These are phyloP conservation scores for Spodoptera frugiperda DNA, from an alignment of 1,140 invertebrate genomes.

Conservation along the genomic window DNA sequence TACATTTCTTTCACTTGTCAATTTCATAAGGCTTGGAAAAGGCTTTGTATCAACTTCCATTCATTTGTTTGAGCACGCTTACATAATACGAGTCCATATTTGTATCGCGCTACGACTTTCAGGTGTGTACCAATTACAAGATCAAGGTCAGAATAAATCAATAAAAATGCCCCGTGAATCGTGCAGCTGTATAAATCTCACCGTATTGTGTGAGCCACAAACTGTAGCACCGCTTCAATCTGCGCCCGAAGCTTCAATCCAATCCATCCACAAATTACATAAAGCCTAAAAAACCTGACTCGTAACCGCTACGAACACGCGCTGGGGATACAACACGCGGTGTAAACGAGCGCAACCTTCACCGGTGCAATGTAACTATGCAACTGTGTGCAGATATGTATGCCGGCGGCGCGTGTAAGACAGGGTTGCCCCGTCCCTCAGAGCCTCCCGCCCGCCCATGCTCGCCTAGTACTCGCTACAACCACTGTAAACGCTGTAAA, in stretches of 20 bases:
- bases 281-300: constrained; percentile 80
- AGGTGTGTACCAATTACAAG: no score
- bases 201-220: constrained; percentile 65
- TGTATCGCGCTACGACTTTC: no score
- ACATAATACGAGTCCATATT: no score
- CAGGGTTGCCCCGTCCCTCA: constrained; percentile 57
- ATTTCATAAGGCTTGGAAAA: no score
- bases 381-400: constrained; percentile 59
- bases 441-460: constrained; percentile 52
- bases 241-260: constrained; percentile 70
- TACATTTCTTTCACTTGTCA: no score
- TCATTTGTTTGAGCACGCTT: no score
- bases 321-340: constrained; percentile 55
- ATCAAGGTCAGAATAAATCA: no score
- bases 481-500: constrained; percentile 44
- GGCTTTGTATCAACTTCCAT: no score
- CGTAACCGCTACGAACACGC: constrained; percentile 65
- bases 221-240: constrained; percentile 59
- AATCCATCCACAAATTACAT: constrained; percentile 81
- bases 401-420: constrained; percentile 67
- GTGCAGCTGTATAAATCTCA: constrained; percentile 3
- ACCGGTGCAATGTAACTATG: constrained; percentile 75
- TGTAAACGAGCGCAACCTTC: constrained; percentile 79
- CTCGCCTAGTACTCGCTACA: constrained; percentile 62
- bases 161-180: no score